Conservation (phyloP, 2,888 invertebrate genomes). For the Andrena haemorrhoa region DNA sequence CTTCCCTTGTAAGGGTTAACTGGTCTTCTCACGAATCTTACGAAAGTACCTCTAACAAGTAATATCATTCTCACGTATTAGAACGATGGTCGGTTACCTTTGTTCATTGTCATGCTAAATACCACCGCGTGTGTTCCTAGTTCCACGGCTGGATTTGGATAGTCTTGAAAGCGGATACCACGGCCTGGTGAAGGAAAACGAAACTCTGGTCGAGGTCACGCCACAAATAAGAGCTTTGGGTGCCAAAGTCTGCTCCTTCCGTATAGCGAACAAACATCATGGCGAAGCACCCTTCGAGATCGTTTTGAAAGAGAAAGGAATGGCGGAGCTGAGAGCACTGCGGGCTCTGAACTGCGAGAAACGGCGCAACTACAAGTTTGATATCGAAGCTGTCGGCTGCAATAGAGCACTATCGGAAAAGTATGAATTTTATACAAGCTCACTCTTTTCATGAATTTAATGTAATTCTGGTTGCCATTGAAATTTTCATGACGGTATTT, state of each 20-base stretch:
- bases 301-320: constrained; percentile 91
- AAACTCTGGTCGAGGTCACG: constrained; percentile 96
- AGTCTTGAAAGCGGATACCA: constrained; percentile 96
- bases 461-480: not conserved
- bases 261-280: constrained; percentile 96
- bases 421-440: constrained; percentile 85
- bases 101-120: not conserved
- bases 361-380: constrained; percentile 97
- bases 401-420: constrained; percentile 93
- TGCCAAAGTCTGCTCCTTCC: constrained; percentile 92
- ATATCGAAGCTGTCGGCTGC: constrained; percentile 97
- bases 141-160: constrained; percentile 91
- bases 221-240: constrained; percentile 95
- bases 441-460: not conserved
- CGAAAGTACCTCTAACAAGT: too few species aligned
- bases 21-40: too few species aligned
- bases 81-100: not conserved
- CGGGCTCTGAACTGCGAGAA: constrained; percentile 97
- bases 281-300: constrained; percentile 97
- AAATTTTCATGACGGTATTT: not conserved
- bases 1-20: too few species aligned
- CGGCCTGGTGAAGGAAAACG: constrained; percentile 96
- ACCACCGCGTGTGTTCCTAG: constrained; percentile 85
- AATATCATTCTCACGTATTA: too few species aligned
- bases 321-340: constrained; percentile 93